Evolutionary conservation across 1,140 invertebrate genomes (phyloP), one percentile per base, ranked within the genome.

Genomic region (Polypedilum pembai): DNA sequence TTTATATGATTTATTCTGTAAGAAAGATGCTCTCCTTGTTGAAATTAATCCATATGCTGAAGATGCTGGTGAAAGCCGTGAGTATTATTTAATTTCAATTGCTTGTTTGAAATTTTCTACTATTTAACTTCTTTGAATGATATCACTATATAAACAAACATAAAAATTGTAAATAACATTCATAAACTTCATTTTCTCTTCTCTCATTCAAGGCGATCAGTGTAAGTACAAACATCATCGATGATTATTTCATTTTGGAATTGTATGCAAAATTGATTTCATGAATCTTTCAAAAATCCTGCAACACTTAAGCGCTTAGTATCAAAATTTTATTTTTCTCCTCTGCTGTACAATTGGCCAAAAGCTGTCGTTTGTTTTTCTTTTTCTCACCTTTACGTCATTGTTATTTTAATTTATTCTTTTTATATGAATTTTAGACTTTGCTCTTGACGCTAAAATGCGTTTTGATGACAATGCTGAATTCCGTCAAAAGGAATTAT

Each of bases 1-100:
- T 78, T 86, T 98, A 78, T 98, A 98, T 82, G 86, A 92, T 74
- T 83, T 98, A 76, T 98, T 99, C 80, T 83, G 94, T 0, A 89
- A 93, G 77, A 94, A 94, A 79, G 96, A 99, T 85, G 94, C 94
- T 15, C 87, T 95, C 15, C 85, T 98, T 72, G 89, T 99, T 77
- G 96, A 99, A 86, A 93, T 99, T 41, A 99, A 99, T 85, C 97
- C 96, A 33, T 94, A 98, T 80, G 95, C 95, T 63, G 95, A 98
- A 82, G 95, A 98, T 83, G 91, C 93, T 33, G 85, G 89, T 79
- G 90, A 91, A 75, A 86, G 90, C 82, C 95, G 94, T 95, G 87
- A 87, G 87, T 73, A 7, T 41, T 20, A 40, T 8, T 7, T n/a
- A 56, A 56, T 33, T 3, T 5, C 1, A n/a, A 3, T 74, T 76